phyloP scores from a whole-genome alignment of 2,888 invertebrate species.

The Megalurothrips usitatus region DNA sequence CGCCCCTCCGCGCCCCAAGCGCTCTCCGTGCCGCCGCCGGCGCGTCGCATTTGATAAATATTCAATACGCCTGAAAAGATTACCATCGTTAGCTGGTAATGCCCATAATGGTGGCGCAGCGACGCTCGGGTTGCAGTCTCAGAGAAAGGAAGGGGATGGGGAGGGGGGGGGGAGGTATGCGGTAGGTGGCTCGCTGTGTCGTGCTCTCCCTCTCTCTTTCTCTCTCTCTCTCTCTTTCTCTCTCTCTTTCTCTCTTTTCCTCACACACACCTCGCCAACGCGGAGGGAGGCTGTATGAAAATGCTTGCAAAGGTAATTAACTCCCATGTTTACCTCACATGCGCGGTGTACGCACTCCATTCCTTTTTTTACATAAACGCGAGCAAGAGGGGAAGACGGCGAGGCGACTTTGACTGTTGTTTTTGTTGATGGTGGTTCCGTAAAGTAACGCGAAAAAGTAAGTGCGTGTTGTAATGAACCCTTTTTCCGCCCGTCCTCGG shows the following conservation, averaged over 20 bases:
- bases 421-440: too few species aligned
- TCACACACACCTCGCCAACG: not conserved
- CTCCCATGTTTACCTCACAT: too few species aligned
- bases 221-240: not conserved
- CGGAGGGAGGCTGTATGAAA: too few species aligned
- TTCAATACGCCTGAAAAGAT: not conserved
- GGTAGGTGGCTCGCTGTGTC: not conserved
- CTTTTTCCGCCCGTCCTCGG: too few species aligned
- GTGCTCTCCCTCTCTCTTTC: not conserved
- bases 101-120: not conserved
- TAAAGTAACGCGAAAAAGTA: too few species aligned
- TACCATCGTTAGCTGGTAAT: not conserved
- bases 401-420: too few species aligned
- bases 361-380: too few species aligned
- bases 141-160: not conserved
- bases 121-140: not conserved
- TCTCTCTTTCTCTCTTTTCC: not conserved
- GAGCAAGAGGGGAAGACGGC: too few species aligned
- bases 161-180: not conserved
- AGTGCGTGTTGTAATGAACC: too few species aligned
- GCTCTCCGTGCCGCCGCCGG: not conserved
- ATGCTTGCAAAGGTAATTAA: too few species aligned
- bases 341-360: too few species aligned
- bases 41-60: not conserved
- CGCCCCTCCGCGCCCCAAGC: not conserved